Conservation (phyloP, 2,113 vertebrate genomes). For the Mobula hypostoma region DNA sequence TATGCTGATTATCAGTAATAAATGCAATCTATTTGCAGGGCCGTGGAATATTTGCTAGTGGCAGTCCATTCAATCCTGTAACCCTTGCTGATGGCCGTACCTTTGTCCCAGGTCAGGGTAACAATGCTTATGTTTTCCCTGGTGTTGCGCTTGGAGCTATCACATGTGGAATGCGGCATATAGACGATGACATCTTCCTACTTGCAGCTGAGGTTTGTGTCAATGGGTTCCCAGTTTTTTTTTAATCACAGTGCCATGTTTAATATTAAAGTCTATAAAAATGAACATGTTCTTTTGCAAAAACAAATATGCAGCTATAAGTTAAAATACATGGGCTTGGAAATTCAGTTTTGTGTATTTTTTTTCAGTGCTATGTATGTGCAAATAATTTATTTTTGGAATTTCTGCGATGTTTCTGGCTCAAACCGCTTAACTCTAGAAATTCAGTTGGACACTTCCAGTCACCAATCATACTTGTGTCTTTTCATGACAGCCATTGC, state of each 20-base stretch:
- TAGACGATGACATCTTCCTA: constrained; percentile 89
- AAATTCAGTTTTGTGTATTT: too few relatives aligned
- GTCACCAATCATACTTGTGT: too few relatives aligned
- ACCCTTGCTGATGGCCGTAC: constrained; percentile 75
- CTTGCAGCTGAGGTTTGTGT: constrained; percentile 79
- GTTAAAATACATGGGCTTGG: too few relatives aligned
- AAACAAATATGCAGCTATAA: background rate
- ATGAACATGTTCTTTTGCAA: background rate
- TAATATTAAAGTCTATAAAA: background rate
- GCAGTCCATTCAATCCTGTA: constrained; percentile 84
- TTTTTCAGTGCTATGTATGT: too few relatives aligned
- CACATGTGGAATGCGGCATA: constrained; percentile 77
- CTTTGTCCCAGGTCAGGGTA: constrained; percentile 91
- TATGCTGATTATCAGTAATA: background rate
- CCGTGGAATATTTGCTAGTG: constrained; percentile 87
- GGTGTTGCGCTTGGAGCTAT: constrained; percentile 87
- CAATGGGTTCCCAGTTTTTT: background rate
- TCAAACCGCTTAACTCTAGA: too few relatives aligned
- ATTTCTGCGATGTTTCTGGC: too few relatives aligned
- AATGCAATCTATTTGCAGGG: constrained; percentile 61
- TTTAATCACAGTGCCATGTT: background rate
- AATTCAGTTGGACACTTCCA: too few relatives aligned
- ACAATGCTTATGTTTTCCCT: constrained; percentile 93
- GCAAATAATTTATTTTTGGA: too few relatives aligned
- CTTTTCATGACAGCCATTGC: too few relatives aligned